These are phyloP conservation scores for Argyrosomus japonicus DNA, from an alignment of 2,113 vertebrate genomes.

Conservation along the genomic window DNA sequence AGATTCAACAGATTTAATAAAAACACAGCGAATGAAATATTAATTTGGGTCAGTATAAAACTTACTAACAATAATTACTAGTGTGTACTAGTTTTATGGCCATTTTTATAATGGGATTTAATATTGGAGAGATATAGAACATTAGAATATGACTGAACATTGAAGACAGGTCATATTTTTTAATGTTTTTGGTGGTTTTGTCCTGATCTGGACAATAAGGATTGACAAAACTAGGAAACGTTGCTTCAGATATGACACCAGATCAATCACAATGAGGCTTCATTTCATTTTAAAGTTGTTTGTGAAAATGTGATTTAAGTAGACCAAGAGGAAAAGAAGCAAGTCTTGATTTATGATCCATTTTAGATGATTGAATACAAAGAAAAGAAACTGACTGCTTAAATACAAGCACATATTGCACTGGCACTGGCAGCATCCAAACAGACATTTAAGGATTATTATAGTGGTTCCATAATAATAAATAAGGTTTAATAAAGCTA, in stretches of 20 bases:
- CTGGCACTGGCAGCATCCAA: background rate
- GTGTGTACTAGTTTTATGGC: background rate
- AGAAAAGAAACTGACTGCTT: background rate
- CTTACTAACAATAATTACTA: too few species aligned
- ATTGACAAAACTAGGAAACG: background rate
- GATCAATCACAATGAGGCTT: background rate
- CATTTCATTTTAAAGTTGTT: background rate
- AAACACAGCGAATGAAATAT: background rate
- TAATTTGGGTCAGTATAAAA: slow-evolving; percentile 5
- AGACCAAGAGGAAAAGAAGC: background rate
- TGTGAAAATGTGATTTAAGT: background rate
- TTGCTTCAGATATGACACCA: background rate
- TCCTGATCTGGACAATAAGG: background rate
- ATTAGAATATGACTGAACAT: background rate
- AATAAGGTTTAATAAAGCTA: background rate
- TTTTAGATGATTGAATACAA: background rate
- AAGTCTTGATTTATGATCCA: background rate
- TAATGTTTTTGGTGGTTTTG: background rate
- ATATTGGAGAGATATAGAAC: background rate
- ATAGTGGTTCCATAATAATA: background rate
- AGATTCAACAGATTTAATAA: background rate
- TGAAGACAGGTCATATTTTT: background rate
- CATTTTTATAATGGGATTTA: background rate
- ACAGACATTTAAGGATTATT: background rate
- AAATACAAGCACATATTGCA: background rate